A percentile compares a stretch with the other conserved stretches of the same genome.
These are phyloP conservation scores for Meiosimyza platycephala DNA, from an alignment of 2,888 invertebrate species.

Conservation along the genomic window DNA sequence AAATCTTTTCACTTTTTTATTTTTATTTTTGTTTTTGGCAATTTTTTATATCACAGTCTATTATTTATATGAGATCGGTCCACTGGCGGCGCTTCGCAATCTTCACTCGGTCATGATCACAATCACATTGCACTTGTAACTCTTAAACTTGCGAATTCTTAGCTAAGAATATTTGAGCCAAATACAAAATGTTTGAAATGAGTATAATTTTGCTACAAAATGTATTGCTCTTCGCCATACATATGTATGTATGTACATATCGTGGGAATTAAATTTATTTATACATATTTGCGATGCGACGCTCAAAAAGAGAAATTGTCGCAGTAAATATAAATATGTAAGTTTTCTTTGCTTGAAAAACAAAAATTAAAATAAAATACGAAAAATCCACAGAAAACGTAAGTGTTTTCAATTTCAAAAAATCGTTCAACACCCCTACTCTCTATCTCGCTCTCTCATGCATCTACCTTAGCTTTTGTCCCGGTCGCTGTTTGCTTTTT, in stretches of 20 bases:
- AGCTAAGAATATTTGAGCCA: conserved; percentile 41
- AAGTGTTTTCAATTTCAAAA: conserved; percentile 2
- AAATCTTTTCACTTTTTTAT: conserved; percentile 1
- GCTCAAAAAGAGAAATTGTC: not conserved
- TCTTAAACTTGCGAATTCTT: conserved; percentile 10
- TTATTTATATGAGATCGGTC: conserved; percentile 34
- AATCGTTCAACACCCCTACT: conserved; percentile 16
- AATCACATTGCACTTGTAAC: conserved; percentile 16
- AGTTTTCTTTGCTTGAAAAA: conserved; percentile 2
- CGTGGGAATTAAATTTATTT: not conserved
- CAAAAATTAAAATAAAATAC: conserved; percentile 22
- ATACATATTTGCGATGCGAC: not conserved
- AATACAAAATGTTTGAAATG: not conserved
- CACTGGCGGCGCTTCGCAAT: conserved; percentile 25
- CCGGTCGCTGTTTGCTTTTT: not conserved
- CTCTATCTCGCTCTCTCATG: not conserved
- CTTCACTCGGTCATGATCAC: conserved; percentile 65
- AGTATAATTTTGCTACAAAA: no score
- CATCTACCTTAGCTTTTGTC: not conserved
- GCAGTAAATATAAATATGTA: conserved; percentile 17
- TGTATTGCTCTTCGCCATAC: no score
- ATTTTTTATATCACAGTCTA: conserved; percentile 46
- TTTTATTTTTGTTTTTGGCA: conserved; percentile 9
- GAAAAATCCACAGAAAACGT: conserved; percentile 21
- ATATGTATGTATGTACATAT: no score